These are phyloP conservation scores for Martes flavigula DNA, from an alignment of 2,797 vertebrate genomes.

Conservation along the genomic window DNA sequence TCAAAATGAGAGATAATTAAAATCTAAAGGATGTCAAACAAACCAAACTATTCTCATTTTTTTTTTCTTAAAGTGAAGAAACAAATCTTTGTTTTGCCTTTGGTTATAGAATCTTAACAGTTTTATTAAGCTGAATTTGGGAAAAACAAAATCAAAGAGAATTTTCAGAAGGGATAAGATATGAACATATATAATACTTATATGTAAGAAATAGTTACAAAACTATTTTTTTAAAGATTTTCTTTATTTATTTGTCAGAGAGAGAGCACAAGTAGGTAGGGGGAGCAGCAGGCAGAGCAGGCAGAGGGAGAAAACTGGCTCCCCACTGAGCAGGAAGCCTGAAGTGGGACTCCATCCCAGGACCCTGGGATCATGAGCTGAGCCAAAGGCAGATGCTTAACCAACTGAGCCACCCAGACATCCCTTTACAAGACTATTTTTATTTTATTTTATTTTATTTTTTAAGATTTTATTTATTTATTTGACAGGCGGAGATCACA, in stretches of 20 bases:
- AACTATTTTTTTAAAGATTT: not conserved
- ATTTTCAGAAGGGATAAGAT: not conserved
- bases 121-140: not conserved
- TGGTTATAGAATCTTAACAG: not conserved
- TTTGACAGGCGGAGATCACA: no score
- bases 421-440: not conserved
- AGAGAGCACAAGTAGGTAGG: no score
- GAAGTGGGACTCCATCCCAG: no score
- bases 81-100: not conserved
- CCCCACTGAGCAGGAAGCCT: no score
- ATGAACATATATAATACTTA: not conserved
- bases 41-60: not conserved
- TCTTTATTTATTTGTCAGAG: no score
- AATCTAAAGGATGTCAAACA: not conserved
- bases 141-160: not conserved
- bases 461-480: no score
- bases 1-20: not conserved
- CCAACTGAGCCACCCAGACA: no score
- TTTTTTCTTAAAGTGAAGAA: not conserved
- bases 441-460: not conserved
- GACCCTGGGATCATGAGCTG: no score
- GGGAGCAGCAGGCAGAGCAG: no score
- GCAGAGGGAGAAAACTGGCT: no score
- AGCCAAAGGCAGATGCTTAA: no score
- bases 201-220: not conserved